Evolutionary conservation across 2,113 vertebrate genomes (phyloP), one percentile per base, ranked within the genome.

Genomic region (Centropus unirufus): DNA sequence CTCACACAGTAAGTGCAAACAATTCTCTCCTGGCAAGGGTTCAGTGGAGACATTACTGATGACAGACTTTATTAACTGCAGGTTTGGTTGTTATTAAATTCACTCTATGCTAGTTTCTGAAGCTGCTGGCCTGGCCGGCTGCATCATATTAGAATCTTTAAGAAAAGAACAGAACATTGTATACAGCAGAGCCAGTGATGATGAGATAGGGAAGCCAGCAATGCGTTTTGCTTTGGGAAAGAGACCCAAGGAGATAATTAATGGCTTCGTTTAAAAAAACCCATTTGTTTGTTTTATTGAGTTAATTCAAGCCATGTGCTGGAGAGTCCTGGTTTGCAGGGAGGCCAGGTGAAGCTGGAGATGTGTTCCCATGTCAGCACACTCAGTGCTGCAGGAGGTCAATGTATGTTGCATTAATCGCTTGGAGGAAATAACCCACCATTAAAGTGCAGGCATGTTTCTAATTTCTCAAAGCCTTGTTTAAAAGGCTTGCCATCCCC

Each of bases 51-150:
- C 93, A 95, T 96, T 96, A 83, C 94, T 96, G 96, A 95, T 97
- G 95, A 96, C 96, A 97, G 93, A 88, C 90, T 97, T 97, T 97
- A 97, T 97, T 96, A 97, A 96, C 93, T 96, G 96, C 96, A 97
- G 95, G 92, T 96, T 96, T 93, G 83, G 90, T 74, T 67, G 90
- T 93, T 95, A 97, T 97, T 97, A 96, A 96, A 94, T 94, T 95
- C 39, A 2, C 93, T 92, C 88, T 90, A 24, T 74, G 93, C 92
- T 70, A 47, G 83, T 96, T 96, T 94, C 94, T 36, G 61, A 93
- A 95, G 95, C 93, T 94, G 94, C 95, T 93, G 93, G 92, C 95
- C 92, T 90, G 94, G 88, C 85, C 1, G 95, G 79, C 94, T 94
- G 94, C 92, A 87, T 95, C 93, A 3, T 10, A 92, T 95, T 89